Evolutionary conservation across 2,888 invertebrate genomes (phyloP).

Genomic region (Odontothrips loti): DNA sequence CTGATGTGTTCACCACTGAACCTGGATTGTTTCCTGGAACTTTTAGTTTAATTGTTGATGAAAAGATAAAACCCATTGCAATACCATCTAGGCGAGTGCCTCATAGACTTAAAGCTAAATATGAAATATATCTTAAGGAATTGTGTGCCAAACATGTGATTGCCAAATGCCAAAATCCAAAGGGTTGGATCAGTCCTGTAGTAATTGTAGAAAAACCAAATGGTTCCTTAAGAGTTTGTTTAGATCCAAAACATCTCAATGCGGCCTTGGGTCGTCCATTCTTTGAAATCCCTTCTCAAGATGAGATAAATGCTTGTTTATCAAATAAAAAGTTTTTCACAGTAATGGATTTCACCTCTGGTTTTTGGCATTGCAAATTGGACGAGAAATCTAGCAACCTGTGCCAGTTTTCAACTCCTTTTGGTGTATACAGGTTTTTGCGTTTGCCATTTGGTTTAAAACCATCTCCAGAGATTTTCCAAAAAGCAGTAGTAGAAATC

Average conservation of each 20-base stretch:
- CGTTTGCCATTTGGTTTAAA: constrained; percentile 39
- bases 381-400: constrained; percentile 36
- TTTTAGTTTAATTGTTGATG: constrained; percentile 31
- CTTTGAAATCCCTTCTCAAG: constrained; percentile 40
- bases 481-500: constrained; percentile 34
- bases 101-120: constrained; percentile 36
- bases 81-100: constrained; percentile 35
- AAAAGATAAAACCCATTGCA: constrained; percentile 34
- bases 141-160: constrained; percentile 40
- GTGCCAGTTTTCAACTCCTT: constrained; percentile 39
- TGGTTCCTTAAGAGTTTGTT: constrained; percentile 43
- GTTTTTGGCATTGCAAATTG: constrained; percentile 40
- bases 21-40: not conserved
- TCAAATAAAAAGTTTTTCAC: constrained; percentile 39
- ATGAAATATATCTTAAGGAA: constrained; percentile 38
- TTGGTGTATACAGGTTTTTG: constrained; percentile 38
- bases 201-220: constrained; percentile 41
- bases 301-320: constrained; percentile 39
- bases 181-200: constrained; percentile 43
- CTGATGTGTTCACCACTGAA: not conserved
- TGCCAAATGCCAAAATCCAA: constrained; percentile 37
- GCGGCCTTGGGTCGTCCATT: constrained; percentile 40
- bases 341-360: constrained; percentile 40
- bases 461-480: constrained; percentile 35
- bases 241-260: constrained; percentile 44